phyloP scores from a whole-genome alignment of 2,888 invertebrate genomes.

The Drosophila prostipennis region DNA sequence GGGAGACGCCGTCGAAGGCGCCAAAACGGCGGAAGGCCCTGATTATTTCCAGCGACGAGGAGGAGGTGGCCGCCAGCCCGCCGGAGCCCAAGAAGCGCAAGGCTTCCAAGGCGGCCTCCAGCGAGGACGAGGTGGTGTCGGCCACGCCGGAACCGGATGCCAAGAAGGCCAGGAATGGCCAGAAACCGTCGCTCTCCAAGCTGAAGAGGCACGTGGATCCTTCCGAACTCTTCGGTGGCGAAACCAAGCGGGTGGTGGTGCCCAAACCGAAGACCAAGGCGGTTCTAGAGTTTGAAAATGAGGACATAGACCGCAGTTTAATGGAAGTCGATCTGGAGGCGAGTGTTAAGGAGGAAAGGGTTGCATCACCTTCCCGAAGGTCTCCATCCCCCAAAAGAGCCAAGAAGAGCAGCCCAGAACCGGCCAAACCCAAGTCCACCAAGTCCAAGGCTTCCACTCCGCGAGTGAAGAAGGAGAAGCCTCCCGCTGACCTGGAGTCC shows the following conservation, averaged over 20 bases:
- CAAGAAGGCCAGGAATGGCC: constrained; percentile 82
- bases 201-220: constrained; percentile 85
- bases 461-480: constrained; percentile 52
- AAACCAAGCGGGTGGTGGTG: constrained; percentile 86
- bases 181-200: constrained; percentile 71
- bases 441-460: constrained; percentile 50
- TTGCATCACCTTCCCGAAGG: not conserved
- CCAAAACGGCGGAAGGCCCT: constrained; percentile 65
- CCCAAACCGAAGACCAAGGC: constrained; percentile 71
- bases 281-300: constrained; percentile 84
- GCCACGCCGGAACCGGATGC: constrained; percentile 85
- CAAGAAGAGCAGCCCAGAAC: constrained; percentile 34
- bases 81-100: constrained; percentile 82
- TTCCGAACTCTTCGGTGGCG: constrained; percentile 86
- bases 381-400: constrained; percentile 20
- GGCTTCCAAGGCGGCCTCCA: constrained; percentile 82
- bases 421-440: constrained; percentile 16
- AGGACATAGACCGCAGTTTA: constrained; percentile 86
- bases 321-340: constrained; percentile 74
- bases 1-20: constrained; percentile 64
- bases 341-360: constrained; percentile 12
- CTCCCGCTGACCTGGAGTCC: constrained; percentile 70
- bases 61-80: constrained; percentile 16
- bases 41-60: constrained; percentile 53
- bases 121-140: constrained; percentile 86